Evolutionary conservation across 1,140 invertebrate species (phyloP), one percentile per base, ranked within the genome.

Genomic region (Brachionus plicatilis): DNA sequence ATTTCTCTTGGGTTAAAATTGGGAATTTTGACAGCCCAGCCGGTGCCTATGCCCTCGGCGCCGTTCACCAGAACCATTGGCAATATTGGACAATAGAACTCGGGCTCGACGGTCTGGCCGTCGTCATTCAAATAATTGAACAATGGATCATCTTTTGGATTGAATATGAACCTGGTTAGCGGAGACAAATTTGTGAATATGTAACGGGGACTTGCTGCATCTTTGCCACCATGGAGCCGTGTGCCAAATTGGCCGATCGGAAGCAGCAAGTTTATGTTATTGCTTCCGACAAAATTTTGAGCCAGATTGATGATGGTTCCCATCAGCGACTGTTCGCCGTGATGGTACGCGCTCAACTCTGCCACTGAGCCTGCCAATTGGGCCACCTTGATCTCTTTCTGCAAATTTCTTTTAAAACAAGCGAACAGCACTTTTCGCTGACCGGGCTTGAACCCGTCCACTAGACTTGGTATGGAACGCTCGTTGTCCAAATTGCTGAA

Each of bases 401-500:
- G 98, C 86, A 98, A 94, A 87, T 98, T 98, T 87, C 96, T 92
- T 90, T 98, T 99, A 53, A 99, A 93, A 89, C 96, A 99, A 0
- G 97, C 97, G 88, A 94, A 99, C 68, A 99, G 89, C 1, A 93
- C 93, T 89, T 99, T 99, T 85, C 97, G 92, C 88, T 98, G 96
- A 20, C 97, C 97, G 0, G 97, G 97, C 88, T 99, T 99, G 0
- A 99, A 90, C 1, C 91, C 96, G 90, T 99, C 97, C 17, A 99
- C 93, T 87, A 98, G 90, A 83, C 92, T 94, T 0, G 97, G 97
- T 88, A 99, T 99, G 0, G 96, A 99, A 76, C 97, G 92, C 72
- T 97, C 93, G 90, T 99, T 98, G 88, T 99, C 97, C 85, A 95
- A 93, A 89, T 99, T 99, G 80, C 94, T 96, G 91, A 98, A 99